Evolutionary conservation across 2,888 invertebrate genomes (phyloP).

Genomic region (Amorpha juglandis): DNA sequence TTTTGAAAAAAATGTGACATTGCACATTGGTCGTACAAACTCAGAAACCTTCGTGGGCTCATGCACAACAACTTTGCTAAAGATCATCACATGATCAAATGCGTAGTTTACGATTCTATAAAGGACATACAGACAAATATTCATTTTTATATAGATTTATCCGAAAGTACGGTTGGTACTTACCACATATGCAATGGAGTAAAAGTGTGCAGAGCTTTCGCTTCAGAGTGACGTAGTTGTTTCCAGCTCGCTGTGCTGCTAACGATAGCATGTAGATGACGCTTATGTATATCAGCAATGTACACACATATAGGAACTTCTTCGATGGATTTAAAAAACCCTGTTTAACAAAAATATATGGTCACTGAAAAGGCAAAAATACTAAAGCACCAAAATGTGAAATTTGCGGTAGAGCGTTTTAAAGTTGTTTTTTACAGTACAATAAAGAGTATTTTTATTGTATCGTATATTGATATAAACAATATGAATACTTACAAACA

Average conservation of each 20-base stretch:
- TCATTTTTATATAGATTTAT: neutral
- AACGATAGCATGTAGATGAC: slow-evolving; percentile 43
- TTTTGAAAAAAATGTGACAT: too few species aligned
- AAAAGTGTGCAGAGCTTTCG: slow-evolving; percentile 46
- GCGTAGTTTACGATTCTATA: too few species aligned
- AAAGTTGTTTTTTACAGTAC: too few species aligned
- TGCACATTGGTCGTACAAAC: too few species aligned
- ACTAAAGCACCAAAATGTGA: too few species aligned
- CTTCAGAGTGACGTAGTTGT: slow-evolving; percentile 40
- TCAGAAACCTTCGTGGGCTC: too few species aligned
- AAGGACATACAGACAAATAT: too few species aligned
- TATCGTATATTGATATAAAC: neutral
- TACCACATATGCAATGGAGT: slow-evolving; percentile 42
- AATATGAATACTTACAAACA: neutral
- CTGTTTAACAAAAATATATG: neutral
- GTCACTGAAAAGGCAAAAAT: too few species aligned
- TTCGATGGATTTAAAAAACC: neutral
- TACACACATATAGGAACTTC: slow-evolving; percentile 27
- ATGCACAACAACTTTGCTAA: too few species aligned
- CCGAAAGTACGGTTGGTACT: slow-evolving; percentile 27
- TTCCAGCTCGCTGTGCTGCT: slow-evolving; percentile 48
- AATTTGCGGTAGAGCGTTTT: too few species aligned
- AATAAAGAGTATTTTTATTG: too few species aligned
- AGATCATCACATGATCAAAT: too few species aligned
- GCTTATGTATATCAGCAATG: slow-evolving; percentile 38